Evolutionary conservation across 2,888 invertebrate species (phyloP).

Genomic region (Dinocampus coccinellae): DNA sequence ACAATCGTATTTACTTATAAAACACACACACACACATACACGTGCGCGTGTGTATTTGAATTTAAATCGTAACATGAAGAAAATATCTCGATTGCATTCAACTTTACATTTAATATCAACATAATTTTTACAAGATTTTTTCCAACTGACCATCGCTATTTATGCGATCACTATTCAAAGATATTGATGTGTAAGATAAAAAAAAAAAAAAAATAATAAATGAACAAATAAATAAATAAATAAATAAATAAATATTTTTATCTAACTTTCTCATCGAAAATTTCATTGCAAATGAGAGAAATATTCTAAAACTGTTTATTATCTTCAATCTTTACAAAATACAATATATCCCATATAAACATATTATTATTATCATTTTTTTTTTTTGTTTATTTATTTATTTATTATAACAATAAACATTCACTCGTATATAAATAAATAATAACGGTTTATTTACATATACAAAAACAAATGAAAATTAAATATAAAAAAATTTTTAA

Average conservation of each 20-base stretch:
- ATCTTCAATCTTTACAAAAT: neutral
- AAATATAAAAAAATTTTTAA: neutral
- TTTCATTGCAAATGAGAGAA: neutral
- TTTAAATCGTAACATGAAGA: slow-evolving; percentile 40
- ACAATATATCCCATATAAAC: slow-evolving; percentile 17
- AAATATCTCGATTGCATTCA: slow-evolving; percentile 42
- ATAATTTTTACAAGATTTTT: slow-evolving; percentile 47
- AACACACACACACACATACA: neutral
- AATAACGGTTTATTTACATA: neutral
- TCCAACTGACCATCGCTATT: slow-evolving; percentile 46
- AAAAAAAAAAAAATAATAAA: neutral
- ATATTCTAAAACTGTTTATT: neutral
- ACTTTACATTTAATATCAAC: neutral
- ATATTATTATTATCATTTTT: too few species aligned
- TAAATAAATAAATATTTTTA: slow-evolving; percentile 13
- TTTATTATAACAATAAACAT: neutral
- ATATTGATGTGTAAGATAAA: neutral
- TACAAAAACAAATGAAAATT: neutral
- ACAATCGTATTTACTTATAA: neutral
- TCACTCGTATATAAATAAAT: neutral
- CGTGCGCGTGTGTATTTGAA: slow-evolving; percentile 1
- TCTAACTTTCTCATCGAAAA: slow-evolving; percentile 29
- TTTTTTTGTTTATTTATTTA: too few species aligned
- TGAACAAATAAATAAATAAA: neutral
- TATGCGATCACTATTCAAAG: slow-evolving; percentile 45